Conservation (phyloP, 2,888 invertebrate genomes). For the Orthosia incerta region DNA sequence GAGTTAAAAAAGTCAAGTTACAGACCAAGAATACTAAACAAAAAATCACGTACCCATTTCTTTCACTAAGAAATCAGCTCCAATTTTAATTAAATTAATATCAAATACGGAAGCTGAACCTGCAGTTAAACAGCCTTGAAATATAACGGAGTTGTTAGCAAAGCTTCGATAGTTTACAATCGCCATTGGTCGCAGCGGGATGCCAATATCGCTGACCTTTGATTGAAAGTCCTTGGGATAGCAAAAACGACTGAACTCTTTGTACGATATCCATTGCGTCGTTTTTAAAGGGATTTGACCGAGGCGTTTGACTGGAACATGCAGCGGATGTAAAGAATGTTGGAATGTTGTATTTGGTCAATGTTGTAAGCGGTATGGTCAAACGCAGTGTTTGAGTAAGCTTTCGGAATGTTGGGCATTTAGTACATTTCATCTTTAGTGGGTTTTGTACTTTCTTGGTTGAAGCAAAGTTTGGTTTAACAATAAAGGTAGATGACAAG, state of each 20-base stretch:
- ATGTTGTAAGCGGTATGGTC: constrained; percentile 23
- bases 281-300: not conserved
- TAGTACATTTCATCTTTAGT: not conserved
- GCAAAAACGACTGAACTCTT: not conserved
- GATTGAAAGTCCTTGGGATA: constrained; percentile 15
- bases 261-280: not conserved
- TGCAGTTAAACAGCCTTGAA: constrained; percentile 41
- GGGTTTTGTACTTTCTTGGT: not conserved
- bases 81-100: constrained; percentile 48
- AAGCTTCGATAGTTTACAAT: constrained; percentile 40
- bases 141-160: constrained; percentile 38
- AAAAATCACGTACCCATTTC: not conserved
- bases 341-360: not conserved
- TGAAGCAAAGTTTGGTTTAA: not conserved
- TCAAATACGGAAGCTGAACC: constrained; percentile 26
- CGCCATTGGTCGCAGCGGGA: constrained; percentile 51
- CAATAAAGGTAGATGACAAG: no score
- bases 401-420: constrained; percentile 26
- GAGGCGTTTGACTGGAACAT: not conserved
- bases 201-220: constrained; percentile 44
- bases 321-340: constrained; percentile 23
- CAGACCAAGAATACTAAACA: not conserved
- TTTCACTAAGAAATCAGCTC: constrained; percentile 6
- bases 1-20: no score
- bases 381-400: constrained; percentile 31